phyloP scores from a whole-genome alignment of 30 jellyfish, hydroid and myxozoan species.

The Cassiopea andromeda region DNA sequence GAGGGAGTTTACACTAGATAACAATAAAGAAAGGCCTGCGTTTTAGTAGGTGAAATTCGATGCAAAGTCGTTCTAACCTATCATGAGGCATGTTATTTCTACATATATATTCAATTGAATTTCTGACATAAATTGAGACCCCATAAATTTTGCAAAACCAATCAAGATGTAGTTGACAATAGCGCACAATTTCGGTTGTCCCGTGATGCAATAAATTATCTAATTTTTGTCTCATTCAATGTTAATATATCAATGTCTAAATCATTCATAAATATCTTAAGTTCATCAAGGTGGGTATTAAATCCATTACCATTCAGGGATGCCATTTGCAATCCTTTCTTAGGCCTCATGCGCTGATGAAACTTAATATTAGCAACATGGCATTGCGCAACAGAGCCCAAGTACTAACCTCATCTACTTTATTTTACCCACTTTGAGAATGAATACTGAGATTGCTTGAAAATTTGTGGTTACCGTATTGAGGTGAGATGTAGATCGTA shows the following conservation, averaged over 20 bases:
- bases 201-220: neutral
- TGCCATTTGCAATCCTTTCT: neutral
- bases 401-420: neutral
- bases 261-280: neutral
- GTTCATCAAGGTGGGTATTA: conserved; percentile 22
- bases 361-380: neutral
- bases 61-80: too few relatives aligned
- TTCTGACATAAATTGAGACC: too few relatives aligned
- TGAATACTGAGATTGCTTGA: neutral
- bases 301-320: neutral
- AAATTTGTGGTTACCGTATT: neutral
- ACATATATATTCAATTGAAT: too few relatives aligned
- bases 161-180: neutral
- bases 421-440: neutral
- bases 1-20: too few relatives aligned
- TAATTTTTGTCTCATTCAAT: neutral
- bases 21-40: too few relatives aligned
- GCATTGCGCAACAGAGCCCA: neutral
- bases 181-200: neutral
- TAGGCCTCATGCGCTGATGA: conserved; percentile 1
- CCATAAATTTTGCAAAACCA: too few relatives aligned
- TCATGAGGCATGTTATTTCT: too few relatives aligned
- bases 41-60: too few relatives aligned
- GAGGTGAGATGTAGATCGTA: neutral
- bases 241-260: neutral